These are phyloP conservation scores for Thymelicus lineola DNA, from an alignment of 2,888 invertebrate genomes.

Conservation along the genomic window DNA sequence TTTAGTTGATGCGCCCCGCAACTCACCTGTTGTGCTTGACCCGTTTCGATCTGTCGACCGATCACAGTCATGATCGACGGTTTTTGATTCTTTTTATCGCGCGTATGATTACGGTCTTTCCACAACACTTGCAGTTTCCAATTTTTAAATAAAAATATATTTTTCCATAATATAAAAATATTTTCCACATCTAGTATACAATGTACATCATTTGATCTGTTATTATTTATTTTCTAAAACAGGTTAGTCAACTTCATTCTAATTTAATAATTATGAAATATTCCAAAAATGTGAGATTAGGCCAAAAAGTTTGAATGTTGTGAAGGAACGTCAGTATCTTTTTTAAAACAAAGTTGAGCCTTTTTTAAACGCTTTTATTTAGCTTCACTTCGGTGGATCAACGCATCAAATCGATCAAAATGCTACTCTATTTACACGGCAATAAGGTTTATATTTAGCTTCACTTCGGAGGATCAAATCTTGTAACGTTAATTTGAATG, in stretches of 20 bases:
- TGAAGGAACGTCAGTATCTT: too few relatives aligned
- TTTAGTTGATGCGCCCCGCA: slow-evolving; percentile 83
- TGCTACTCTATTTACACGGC: too few relatives aligned
- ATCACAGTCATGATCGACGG: slow-evolving; percentile 81
- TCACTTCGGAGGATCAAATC: too few relatives aligned
- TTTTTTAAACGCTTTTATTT: too few relatives aligned
- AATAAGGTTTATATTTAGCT: too few relatives aligned
- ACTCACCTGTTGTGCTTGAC: slow-evolving; percentile 85
- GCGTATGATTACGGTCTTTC: slow-evolving; percentile 41
- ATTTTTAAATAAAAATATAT: neutral
- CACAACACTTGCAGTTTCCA: slow-evolving; percentile 23
- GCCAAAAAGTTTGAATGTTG: too few relatives aligned
- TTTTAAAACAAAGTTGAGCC: too few relatives aligned
- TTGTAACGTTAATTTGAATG: too few relatives aligned
- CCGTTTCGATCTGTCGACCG: slow-evolving; percentile 79
- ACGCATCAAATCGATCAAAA: too few relatives aligned
- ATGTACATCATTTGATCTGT: neutral
- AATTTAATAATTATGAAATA: too few relatives aligned
- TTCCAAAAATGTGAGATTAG: too few relatives aligned
- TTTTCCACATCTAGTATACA: neutral
- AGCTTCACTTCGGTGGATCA: too few relatives aligned
- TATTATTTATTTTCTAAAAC: neutral
- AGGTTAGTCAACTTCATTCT: neutral
- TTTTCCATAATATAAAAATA: neutral
- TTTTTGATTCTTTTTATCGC: slow-evolving; percentile 68